Evolutionary conservation across 2,888 invertebrate genomes (phyloP).

Genomic region (Leucoma salicis): DNA sequence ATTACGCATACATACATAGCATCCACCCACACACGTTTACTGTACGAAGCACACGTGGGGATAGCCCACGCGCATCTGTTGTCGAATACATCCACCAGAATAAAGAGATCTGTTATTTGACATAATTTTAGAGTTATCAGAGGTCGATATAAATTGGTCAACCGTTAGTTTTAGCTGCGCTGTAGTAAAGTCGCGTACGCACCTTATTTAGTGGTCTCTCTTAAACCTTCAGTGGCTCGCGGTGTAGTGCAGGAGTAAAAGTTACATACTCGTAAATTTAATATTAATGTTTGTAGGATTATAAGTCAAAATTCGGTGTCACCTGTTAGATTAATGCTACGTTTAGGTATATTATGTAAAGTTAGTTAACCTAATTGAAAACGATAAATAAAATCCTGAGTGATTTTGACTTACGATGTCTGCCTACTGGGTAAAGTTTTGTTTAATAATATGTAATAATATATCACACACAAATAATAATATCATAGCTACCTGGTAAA

Average conservation of each 20-base stretch:
- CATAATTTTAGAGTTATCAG: constrained; percentile 1
- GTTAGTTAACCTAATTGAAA: no score
- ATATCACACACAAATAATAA: no score
- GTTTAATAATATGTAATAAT: no score
- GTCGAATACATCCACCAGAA: constrained; percentile 24
- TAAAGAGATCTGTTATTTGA: constrained; percentile 15
- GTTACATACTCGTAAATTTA: no score
- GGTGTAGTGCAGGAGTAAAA: constrained; percentile 36
- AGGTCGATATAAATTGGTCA: constrained; percentile 28
- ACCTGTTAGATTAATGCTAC: no score
- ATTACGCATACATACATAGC: constrained; percentile 21
- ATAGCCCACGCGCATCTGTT: constrained; percentile 40
- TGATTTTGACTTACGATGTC: no score
- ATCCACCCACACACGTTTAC: constrained; percentile 31
- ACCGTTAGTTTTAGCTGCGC: constrained; percentile 36
- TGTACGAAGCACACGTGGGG: constrained; percentile 31
- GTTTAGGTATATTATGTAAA: no score
- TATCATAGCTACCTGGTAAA: no score
- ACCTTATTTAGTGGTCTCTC: constrained; percentile 54
- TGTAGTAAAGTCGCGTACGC: constrained; percentile 47
- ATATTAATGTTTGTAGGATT: no score
- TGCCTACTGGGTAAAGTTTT: no score
- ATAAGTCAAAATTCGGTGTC: no score
- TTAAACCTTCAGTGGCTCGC: constrained; percentile 39
- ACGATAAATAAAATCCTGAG: no score